Conservation (phyloP, 2,113 vertebrate species). For the Tonatia bakeri region DNA sequence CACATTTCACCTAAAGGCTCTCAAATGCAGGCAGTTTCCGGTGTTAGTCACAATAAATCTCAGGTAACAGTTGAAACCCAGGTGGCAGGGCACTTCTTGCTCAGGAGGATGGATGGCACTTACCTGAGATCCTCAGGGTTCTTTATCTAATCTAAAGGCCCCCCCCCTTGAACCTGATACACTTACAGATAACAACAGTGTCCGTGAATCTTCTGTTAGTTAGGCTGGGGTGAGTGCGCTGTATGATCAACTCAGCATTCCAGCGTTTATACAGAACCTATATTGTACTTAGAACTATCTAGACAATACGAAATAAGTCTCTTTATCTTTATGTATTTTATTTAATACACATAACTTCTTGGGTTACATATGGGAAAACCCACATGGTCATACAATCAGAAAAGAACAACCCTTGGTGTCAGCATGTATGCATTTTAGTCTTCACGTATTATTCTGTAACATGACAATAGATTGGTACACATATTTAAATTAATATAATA, state of each 20-base stretch:
- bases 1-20: not conserved
- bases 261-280: not conserved
- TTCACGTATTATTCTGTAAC: not conserved
- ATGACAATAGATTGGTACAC: not conserved
- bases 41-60: not conserved
- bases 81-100: not conserved
- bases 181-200: not conserved
- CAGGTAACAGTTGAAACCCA: not conserved
- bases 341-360: not conserved
- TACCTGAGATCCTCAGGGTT: not conserved
- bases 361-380: not conserved
- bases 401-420: not conserved
- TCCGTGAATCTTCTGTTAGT: not conserved
- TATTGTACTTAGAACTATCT: not conserved
- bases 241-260: not conserved
- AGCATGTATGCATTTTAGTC: not conserved
- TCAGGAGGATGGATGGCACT: not conserved
- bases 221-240: not conserved
- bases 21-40: not conserved
- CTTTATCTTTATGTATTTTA: not conserved
- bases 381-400: not conserved
- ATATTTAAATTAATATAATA: not conserved
- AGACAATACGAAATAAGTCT: not conserved
- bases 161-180: not conserved
- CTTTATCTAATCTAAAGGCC: not conserved